These are phyloP conservation scores for Pungitius pungitius DNA, from an alignment of 2,113 vertebrate species.

Conservation along the genomic window DNA sequence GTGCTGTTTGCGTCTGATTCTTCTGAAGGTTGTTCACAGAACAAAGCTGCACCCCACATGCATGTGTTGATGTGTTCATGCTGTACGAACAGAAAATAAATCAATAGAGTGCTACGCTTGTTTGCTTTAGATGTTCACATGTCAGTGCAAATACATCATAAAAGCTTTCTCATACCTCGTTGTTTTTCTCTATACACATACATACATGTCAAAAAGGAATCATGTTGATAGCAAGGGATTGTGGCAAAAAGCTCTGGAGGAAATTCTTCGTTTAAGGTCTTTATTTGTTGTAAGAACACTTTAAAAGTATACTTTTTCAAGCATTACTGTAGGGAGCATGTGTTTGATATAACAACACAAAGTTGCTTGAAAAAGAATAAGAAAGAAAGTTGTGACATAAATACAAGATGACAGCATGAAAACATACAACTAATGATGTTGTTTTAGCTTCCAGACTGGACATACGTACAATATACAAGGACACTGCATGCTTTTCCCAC, in stretches of 20 bases:
- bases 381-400: not conserved
- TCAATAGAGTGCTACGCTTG: conserved; percentile 14
- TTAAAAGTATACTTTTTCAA: not conserved
- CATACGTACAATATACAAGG: not conserved
- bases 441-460: not conserved
- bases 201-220: not conserved
- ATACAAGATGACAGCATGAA: not conserved
- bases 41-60: not conserved
- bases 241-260: not conserved
- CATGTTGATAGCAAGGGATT: not conserved
- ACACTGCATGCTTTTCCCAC: not conserved
- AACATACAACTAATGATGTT: not conserved
- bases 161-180: not conserved
- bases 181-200: not conserved
- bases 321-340: not conserved
- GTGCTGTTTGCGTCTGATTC: not conserved
- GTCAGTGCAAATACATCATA: conserved; percentile 6
- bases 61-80: not conserved
- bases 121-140: conserved; percentile 1
- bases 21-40: not conserved
- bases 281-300: not conserved
- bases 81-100: conserved; percentile 35
- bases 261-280: not conserved
- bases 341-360: not conserved
- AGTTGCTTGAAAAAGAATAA: too few species aligned